Percentiles rank a stretch among this genome's conserved stretches.
Conservation (phyloP, 2,888 invertebrate species). For the Leucozona laternaria region DNA sequence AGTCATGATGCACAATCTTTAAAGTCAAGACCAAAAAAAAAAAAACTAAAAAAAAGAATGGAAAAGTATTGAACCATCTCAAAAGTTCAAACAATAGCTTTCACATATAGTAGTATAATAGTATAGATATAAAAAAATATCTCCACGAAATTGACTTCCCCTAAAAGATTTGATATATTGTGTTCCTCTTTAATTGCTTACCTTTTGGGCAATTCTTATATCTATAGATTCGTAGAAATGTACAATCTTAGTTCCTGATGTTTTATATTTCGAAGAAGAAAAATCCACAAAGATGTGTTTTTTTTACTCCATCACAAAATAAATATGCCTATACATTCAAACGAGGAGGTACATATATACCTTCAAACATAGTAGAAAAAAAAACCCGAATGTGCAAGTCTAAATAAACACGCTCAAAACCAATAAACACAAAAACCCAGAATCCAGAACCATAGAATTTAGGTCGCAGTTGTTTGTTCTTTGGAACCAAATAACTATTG, state of each 20-base stretch:
- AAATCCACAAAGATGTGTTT: constrained; percentile 20
- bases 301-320: constrained; percentile 1
- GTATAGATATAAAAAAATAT: background rate
- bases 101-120: background rate
- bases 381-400: constrained; percentile 51
- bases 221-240: background rate
- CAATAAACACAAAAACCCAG: constrained; percentile 58
- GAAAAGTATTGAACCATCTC: background rate
- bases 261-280: background rate
- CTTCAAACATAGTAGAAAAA: constrained; percentile 1
- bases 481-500: constrained; percentile 51
- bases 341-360: too few relatives aligned
- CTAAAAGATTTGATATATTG: too few relatives aligned
- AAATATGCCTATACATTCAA: background rate
- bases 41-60: background rate
- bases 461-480: constrained; percentile 63
- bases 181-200: constrained; percentile 15
- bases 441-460: constrained; percentile 38
- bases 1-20: constrained; percentile 13
- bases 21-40: background rate
- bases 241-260: background rate
- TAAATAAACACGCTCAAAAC: constrained; percentile 61
- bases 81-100: background rate
- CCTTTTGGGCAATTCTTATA: background rate
- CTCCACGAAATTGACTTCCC: background rate